These are phyloP conservation scores for Littorina saxatilis DNA, from an alignment of 1,140 invertebrate genomes.

Conservation along the genomic window DNA sequence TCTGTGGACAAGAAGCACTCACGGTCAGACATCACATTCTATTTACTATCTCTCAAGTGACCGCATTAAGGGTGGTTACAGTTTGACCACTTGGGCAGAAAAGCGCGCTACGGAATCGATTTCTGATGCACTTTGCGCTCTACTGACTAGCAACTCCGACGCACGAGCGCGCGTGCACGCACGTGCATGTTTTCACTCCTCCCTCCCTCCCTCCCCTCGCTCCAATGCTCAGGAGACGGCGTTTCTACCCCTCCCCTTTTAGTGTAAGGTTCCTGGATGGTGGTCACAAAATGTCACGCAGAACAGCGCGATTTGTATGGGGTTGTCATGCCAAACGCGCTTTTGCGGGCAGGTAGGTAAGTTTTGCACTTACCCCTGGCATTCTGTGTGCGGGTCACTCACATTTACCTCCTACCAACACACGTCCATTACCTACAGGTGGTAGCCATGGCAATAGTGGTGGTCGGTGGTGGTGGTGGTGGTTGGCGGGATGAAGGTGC, in stretches of 20 bases:
- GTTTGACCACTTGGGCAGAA: background rate
- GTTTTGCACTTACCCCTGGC: background rate
- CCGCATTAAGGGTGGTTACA: background rate
- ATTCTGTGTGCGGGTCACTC: constrained; percentile 2
- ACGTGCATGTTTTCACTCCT: constrained; percentile 17
- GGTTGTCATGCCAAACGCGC: background rate
- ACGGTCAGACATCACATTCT: background rate
- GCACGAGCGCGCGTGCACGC: constrained; percentile 2
- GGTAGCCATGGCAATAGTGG: background rate
- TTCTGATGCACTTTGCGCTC: background rate
- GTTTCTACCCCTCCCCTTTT: constrained; percentile 13
- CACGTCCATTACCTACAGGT: constrained; percentile 4
- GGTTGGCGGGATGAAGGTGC: background rate
- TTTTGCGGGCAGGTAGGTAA: background rate
- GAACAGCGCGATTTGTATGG: background rate
- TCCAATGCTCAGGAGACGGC: background rate
- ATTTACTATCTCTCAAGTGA: background rate
- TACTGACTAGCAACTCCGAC: background rate
- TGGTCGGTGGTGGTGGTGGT: constrained; percentile 2
- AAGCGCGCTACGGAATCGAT: background rate
- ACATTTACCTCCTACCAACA: background rate
- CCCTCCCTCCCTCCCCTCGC: constrained; percentile 9
- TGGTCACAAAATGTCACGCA: background rate
- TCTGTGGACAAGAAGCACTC: background rate
- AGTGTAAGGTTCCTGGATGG: background rate